These are phyloP conservation scores for Cephus pulcher DNA, from an alignment of 2,888 invertebrate genomes.

Conservation along the genomic window DNA sequence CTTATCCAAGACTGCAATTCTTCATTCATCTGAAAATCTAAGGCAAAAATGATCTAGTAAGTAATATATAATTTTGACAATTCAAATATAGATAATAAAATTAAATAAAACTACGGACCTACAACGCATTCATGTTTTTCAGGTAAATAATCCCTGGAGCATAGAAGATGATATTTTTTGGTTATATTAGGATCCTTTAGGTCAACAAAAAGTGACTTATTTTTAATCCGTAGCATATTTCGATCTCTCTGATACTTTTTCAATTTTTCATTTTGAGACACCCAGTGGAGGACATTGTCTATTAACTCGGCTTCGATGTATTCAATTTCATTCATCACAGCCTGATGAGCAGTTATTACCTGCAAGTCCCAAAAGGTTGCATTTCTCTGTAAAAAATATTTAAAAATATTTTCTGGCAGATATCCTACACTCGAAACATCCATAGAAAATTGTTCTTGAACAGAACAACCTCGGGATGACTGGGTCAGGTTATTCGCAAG, in stretches of 20 bases:
- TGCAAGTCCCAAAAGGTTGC: conserved; percentile 13
- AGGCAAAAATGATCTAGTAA: neutral
- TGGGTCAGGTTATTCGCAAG: neutral
- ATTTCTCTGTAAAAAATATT: neutral
- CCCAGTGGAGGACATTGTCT: conserved; percentile 40
- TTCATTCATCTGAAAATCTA: neutral
- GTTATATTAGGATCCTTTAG: conserved; percentile 13
- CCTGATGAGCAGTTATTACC: conserved; percentile 32
- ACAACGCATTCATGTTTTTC: conserved; percentile 44
- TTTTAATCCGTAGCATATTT: conserved; percentile 48
- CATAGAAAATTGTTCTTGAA: neutral
- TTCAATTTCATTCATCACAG: conserved; percentile 35
- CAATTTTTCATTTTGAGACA: neutral
- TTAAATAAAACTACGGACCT: conserved; percentile 36
- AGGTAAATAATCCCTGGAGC: conserved; percentile 52
- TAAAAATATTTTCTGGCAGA: neutral
- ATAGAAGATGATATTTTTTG: conserved; percentile 50
- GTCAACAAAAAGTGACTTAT: conserved; percentile 24
- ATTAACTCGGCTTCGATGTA: conserved; percentile 49
- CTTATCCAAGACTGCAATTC: neutral
- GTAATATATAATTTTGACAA: neutral
- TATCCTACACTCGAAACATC: neutral
- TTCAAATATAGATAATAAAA: neutral
- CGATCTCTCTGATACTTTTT: conserved; percentile 19
- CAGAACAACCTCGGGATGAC: neutral